Percentiles rank a stretch among this genome's conserved stretches.
Evolutionary conservation across 2,888 invertebrate species (phyloP).

Genomic region (Byasa hedistus): DNA sequence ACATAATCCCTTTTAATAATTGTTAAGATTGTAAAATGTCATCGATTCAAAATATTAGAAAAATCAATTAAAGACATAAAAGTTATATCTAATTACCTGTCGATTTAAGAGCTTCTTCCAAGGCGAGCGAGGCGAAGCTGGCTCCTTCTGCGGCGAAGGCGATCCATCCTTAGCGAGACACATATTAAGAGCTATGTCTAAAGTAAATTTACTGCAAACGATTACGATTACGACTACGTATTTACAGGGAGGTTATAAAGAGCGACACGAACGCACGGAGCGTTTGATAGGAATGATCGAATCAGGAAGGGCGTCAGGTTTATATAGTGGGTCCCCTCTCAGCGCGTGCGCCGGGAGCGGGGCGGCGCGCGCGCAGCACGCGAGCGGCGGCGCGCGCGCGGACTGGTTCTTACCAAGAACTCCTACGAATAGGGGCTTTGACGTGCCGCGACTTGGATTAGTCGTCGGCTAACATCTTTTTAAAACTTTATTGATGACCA

Average conservation of each 20-base stretch:
- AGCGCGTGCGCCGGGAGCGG: conserved; percentile 50
- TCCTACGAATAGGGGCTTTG: conserved; percentile 76
- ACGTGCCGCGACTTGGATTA: conserved; percentile 64
- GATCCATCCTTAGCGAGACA: conserved; percentile 77
- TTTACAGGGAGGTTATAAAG: conserved; percentile 59
- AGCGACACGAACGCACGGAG: conserved; percentile 65
- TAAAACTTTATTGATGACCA: conserved; percentile 52
- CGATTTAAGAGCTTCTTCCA: conserved; percentile 78
- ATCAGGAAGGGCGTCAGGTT: conserved; percentile 69
- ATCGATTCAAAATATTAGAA: conserved; percentile 3
- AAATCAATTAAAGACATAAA: conserved; percentile 9
- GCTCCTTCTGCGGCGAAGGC: conserved; percentile 68
- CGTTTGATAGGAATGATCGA: conserved; percentile 71
- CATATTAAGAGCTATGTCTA: conserved; percentile 69
- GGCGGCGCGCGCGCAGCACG: conserved; percentile 61
- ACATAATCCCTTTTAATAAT: not conserved
- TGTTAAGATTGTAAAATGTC: not conserved
- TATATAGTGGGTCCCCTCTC: conserved; percentile 59
- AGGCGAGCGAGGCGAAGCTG: conserved; percentile 73
- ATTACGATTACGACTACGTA: conserved; percentile 60
- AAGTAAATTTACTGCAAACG: conserved; percentile 55
- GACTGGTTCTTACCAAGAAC: conserved; percentile 68
- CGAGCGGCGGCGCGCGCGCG: conserved; percentile 71
- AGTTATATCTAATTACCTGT: conserved; percentile 68
- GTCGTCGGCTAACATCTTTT: conserved; percentile 49